Evolutionary conservation across 2,888 invertebrate genomes (phyloP).

Genomic region (Latrodectus elegans): DNA sequence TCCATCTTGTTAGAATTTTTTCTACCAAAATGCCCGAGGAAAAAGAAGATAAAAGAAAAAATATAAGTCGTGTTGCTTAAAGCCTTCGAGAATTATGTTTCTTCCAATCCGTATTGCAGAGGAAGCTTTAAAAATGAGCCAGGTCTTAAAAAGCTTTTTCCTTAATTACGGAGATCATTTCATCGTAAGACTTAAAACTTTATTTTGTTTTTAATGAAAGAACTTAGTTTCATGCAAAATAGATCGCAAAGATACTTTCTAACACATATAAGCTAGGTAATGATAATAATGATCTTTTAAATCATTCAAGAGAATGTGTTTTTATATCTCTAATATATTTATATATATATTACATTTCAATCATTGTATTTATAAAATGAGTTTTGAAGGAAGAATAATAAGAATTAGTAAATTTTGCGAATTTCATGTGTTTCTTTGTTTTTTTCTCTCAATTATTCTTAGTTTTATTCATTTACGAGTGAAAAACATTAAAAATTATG

Average conservation of each 20-base stretch:
- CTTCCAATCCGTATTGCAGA: background rate
- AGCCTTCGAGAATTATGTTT: constrained; percentile 1
- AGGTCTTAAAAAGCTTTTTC: background rate
- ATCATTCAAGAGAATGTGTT: background rate
- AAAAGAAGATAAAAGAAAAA: constrained; percentile 6
- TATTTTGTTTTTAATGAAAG: background rate
- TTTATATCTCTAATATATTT: background rate
- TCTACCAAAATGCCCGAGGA: background rate
- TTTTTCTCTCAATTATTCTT: too few species aligned
- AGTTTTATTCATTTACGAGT: too few species aligned
- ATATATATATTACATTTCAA: too few species aligned
- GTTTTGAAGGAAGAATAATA: too few species aligned
- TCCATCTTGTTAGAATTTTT: constrained; percentile 26
- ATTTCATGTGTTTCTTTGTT: too few species aligned
- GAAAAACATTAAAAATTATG: too few species aligned
- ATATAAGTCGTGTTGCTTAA: background rate
- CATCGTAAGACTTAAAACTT: background rate
- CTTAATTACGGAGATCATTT: constrained; percentile 5
- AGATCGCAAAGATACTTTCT: background rate
- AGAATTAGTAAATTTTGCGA: too few species aligned
- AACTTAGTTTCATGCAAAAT: background rate
- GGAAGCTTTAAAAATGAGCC: constrained; percentile 3
- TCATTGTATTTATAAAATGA: too few species aligned
- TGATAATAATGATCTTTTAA: background rate
- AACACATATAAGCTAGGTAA: background rate